phyloP scores from a whole-genome alignment of 2,888 invertebrate species.

The Melikaiella ostensackeni region DNA sequence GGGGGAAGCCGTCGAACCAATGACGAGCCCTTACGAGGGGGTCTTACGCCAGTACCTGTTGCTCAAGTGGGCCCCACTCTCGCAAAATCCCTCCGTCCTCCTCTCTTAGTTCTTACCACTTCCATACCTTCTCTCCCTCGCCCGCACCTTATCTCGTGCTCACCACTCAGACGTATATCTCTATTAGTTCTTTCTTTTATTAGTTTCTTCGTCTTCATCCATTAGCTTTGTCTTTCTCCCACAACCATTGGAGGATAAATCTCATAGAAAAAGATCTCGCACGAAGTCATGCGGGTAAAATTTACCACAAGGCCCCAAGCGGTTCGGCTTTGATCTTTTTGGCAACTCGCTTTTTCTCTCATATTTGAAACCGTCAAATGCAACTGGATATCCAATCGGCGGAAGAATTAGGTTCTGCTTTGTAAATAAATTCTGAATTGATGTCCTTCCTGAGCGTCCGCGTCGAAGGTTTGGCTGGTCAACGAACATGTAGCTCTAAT shows the following conservation, averaged over 20 bases:
- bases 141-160: conserved; percentile 30
- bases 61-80: conserved; percentile 71
- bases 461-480: too few relatives aligned
- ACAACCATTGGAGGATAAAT: conserved; percentile 1
- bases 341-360: conserved; percentile 54
- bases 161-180: conserved; percentile 35
- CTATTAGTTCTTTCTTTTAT: conserved; percentile 43
- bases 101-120: conserved; percentile 35
- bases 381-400: background rate
- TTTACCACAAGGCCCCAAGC: conserved; percentile 59
- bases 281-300: conserved; percentile 56
- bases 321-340: conserved; percentile 65
- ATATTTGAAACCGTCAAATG: background rate
- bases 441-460: too few relatives aligned
- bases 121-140: conserved; percentile 44
- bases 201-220: conserved; percentile 40
- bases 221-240: conserved; percentile 44
- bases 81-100: conserved; percentile 29
- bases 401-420: background rate
- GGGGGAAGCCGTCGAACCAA: conserved; percentile 70
- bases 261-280: conserved; percentile 41
- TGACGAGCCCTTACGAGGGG: conserved; percentile 68
- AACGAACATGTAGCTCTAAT: too few relatives aligned
- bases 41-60: conserved; percentile 68
- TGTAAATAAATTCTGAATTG: too few relatives aligned